These are phyloP conservation scores for Petrocephalus zakoni DNA, from an alignment of 2,113 vertebrate genomes.

Conservation along the genomic window DNA sequence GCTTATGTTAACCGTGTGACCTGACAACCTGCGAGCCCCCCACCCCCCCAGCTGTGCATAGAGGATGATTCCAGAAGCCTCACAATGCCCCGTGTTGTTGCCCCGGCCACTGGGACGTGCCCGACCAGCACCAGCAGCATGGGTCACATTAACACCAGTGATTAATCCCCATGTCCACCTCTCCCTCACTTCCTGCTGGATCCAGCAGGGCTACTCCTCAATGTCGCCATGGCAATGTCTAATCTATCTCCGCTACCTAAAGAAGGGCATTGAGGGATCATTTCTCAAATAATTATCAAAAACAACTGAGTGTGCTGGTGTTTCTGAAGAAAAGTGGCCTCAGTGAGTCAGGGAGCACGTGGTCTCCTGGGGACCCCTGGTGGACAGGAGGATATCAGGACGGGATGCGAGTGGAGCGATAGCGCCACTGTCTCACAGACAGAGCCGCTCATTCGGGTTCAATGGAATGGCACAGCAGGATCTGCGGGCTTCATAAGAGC, in stretches of 20 bases:
- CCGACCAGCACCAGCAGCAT: constrained; percentile 15
- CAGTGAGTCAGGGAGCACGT: neutral
- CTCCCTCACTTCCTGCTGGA: neutral
- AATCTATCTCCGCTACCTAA: neutral
- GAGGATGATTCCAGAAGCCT: constrained; percentile 8
- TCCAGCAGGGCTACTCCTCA: neutral
- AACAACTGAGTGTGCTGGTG: neutral
- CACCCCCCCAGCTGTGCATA: constrained; percentile 18
- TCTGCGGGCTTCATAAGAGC: neutral
- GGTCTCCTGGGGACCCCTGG: neutral
- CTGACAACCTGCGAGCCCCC: constrained; percentile 46
- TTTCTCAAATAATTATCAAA: neutral
- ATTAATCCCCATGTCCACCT: constrained; percentile 30
- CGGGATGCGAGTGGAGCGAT: neutral
- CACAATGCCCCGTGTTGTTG: constrained; percentile 37
- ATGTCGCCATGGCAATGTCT: neutral
- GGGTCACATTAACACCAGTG: constrained; percentile 39
- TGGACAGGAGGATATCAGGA: too few relatives aligned
- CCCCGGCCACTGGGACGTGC: neutral
- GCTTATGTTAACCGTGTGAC: constrained; percentile 70
- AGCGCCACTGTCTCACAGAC: neutral
- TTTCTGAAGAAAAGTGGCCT: neutral
- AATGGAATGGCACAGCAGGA: neutral
- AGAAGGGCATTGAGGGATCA: neutral
- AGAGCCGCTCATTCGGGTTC: neutral